Base-by-base conservation (phyloP, 2,888 invertebrate species). In the Desoria tigrina region DNA sequence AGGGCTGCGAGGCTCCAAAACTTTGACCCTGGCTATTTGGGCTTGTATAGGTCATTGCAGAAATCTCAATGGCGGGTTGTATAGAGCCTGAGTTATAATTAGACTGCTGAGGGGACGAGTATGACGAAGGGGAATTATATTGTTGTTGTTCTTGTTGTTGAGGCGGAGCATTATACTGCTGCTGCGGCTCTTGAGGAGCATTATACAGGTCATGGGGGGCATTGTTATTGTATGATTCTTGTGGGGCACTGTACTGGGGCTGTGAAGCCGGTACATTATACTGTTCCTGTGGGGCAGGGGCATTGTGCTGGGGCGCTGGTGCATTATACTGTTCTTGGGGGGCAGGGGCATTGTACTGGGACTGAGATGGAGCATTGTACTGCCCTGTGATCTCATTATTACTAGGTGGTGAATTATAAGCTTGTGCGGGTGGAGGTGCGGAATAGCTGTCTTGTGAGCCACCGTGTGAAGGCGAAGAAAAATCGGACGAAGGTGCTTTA, bases 41-140 rank as follows among this genome's bases (percentile, higher is more conserved):
- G 27, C 54, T 62, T 51, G 66, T 62, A 58, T 67, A 65, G 39
- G 65, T 58, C 51, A 60, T 65, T 24, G 72, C 68, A 42, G 69
- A 67, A 53, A 72, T 63, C 51, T 72, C 72, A 65, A 72, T 67
- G n/a, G 72, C 69, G 42, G 72, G 72, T 62, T 72, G 69, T 57
- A 72, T 67, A 24, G 71, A 68, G 23, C 26, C 49, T 21, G 69
- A 54, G 54, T 58, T 60, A 23, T 42, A 54, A 61, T 59, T 61
- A 66, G 63, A 27, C 24, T 65, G 54, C 39, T 56, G 61, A 16
- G 66, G 67, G 1, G 63, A 28, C 28, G 62, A 50, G 32, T 68
- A 65, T 54, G 28, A 45, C 42, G 58, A 60, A 14, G 69, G 55
- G 39, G 62, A 61, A 26, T 62, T 63, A 54, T 68, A 68, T 64